These are phyloP conservation scores for Zaprionus ghesquierei DNA, from an alignment of 1,140 invertebrate species.

Conservation along the genomic window DNA sequence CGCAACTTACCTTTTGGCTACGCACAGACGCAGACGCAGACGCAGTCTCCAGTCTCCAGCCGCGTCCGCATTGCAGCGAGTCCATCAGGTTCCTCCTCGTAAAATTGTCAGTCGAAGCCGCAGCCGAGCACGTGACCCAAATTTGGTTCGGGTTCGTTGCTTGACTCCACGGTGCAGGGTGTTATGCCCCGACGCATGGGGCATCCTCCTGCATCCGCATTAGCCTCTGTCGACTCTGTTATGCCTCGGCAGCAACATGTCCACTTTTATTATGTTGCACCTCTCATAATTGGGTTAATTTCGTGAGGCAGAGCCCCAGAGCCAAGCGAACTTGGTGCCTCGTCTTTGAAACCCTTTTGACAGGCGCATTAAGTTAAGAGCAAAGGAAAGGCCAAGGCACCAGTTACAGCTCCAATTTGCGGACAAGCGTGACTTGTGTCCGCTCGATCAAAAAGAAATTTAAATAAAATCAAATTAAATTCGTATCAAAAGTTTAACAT, in stretches of 20 bases:
- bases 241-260: conserved; percentile 36
- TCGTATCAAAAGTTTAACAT: not conserved
- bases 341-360: conserved; percentile 59
- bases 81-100: conserved; percentile 40
- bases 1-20: conserved; percentile 37
- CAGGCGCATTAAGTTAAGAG: conserved; percentile 51
- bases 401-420: conserved; percentile 13
- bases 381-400: conserved; percentile 14
- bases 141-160: conserved; percentile 48
- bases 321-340: conserved; percentile 13
- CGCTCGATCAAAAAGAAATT: conserved; percentile 35
- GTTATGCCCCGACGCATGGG: conserved; percentile 10
- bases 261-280: conserved; percentile 74
- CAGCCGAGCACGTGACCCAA: conserved; percentile 69
- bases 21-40: conserved; percentile 22
- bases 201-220: conserved; percentile 12
- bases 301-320: conserved; percentile 61
- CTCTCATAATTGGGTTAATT: conserved; percentile 77
- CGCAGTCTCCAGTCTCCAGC: not conserved
- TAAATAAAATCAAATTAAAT: conserved; percentile 29
- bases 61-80: conserved; percentile 3
- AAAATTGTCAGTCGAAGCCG: conserved; percentile 60
- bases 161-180: not conserved
- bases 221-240: not conserved
- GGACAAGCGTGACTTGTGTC: conserved; percentile 62